Percentiles rank a stretch among this genome's conserved stretches.
Evolutionary conservation across 2,113 vertebrate genomes (phyloP).

Genomic region (Nyctibius bracteatus): DNA sequence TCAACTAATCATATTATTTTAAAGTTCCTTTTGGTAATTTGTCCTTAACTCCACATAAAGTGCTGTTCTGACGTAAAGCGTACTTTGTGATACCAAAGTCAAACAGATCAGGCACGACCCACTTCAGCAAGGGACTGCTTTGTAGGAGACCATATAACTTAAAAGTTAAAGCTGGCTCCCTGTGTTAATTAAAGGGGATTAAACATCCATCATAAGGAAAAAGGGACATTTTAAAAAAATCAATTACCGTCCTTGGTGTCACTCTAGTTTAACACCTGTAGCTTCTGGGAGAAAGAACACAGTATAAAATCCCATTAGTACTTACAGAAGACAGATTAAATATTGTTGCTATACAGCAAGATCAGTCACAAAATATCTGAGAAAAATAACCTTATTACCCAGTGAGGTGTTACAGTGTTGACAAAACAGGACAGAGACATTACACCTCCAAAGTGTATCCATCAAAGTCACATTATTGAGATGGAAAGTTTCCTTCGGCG

Average conservation of each 20-base stretch:
- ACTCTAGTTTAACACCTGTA: slow-evolving; percentile 14
- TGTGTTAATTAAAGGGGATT: slow-evolving; percentile 49
- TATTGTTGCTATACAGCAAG: background rate
- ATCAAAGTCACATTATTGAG: accelerated
- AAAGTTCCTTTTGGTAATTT: slow-evolving; percentile 50
- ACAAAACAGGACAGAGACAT: background rate
- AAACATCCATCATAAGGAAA: slow-evolving; percentile 56
- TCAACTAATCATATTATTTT: slow-evolving; percentile 15
- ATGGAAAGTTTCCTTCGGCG: background rate
- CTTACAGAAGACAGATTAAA: background rate
- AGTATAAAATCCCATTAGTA: background rate
- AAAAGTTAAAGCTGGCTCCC: slow-evolving; percentile 36
- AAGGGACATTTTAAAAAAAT: slow-evolving; percentile 38
- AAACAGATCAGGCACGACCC: slow-evolving; percentile 59
- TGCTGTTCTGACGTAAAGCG: slow-evolving; percentile 41
- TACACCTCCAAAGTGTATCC: background rate
- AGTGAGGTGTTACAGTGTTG: background rate
- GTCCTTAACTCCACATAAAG: slow-evolving; percentile 45
- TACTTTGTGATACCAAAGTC: slow-evolving; percentile 48
- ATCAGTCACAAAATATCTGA: background rate
- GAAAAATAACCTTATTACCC: background rate
- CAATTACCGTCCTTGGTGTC: slow-evolving; percentile 19
- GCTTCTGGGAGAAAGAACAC: background rate
- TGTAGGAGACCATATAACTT: slow-evolving; percentile 33
- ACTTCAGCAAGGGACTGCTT: slow-evolving; percentile 34